These are phyloP conservation scores for Denticeps clupeoides DNA, from an alignment of 2,797 vertebrate genomes.

Conservation along the genomic window DNA sequence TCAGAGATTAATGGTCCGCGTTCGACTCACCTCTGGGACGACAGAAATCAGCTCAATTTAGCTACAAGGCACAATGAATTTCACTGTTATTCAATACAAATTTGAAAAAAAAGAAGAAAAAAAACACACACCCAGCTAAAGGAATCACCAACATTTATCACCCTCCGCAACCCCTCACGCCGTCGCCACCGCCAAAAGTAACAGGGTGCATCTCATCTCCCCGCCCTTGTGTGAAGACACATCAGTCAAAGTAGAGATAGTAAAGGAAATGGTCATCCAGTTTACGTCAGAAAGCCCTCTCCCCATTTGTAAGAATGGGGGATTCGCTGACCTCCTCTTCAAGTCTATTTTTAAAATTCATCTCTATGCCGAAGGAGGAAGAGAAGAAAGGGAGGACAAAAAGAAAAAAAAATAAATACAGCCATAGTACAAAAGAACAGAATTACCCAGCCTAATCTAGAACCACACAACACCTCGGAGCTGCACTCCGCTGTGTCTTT, in stretches of 20 bases:
- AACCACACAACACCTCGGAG: neutral
- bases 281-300: conserved; percentile 10
- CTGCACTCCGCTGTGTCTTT: neutral
- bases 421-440: conserved; percentile 8
- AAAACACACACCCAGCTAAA: conserved; percentile 11
- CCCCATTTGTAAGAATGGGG: conserved; percentile 13
- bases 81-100: conserved; percentile 88
- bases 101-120: conserved; percentile 62
- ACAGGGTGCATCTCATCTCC: conserved; percentile 13
- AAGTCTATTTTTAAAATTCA: conserved; percentile 4
- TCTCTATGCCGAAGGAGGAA: too few relatives aligned
- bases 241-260: conserved; percentile 40
- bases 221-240: conserved; percentile 37
- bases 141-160: conserved; percentile 60
- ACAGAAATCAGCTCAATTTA: conserved; percentile 42
- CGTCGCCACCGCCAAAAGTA: conserved; percentile 25
- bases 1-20: conserved; percentile 64
- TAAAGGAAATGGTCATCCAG: conserved; percentile 45
- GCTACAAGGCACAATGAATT: conserved; percentile 99
- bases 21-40: conserved; percentile 59
- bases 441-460: neutral
- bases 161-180: conserved; percentile 41
- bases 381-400: too few relatives aligned
- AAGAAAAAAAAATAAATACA: conserved; percentile 7
- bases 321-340: conserved; percentile 15